Conservation (phyloP, 2,113 vertebrate genomes). For the Elanus axillaris region DNA sequence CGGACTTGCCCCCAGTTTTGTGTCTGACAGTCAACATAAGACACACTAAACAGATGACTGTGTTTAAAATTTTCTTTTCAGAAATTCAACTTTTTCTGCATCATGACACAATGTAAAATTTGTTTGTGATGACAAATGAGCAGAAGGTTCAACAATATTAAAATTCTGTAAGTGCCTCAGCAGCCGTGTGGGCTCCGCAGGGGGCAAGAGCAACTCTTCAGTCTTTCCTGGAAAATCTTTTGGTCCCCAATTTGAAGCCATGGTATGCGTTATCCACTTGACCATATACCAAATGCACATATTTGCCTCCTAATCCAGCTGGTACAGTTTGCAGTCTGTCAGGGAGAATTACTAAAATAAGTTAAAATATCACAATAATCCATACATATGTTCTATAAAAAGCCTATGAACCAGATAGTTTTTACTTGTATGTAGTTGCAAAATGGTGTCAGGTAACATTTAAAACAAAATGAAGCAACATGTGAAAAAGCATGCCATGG, state of each 20-base stretch:
- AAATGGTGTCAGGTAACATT: neutral
- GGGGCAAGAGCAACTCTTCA: neutral
- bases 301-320: neutral
- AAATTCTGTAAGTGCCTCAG: neutral
- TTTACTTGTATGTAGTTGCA: neutral
- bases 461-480: neutral
- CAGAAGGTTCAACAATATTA: neutral
- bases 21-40: neutral
- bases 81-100: neutral
- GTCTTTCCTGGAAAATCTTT: neutral
- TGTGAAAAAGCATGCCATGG: neutral
- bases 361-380: neutral
- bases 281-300: fast-evolving
- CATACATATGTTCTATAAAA: neutral
- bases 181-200: neutral
- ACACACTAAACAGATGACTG: fast-evolving
- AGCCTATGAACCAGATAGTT: neutral
- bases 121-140: neutral
- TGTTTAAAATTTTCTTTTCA: neutral
- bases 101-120: neutral
- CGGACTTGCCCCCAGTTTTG: fast-evolving
- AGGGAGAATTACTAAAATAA: neutral
- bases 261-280: fast-evolving
- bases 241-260: neutral
- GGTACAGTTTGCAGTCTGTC: neutral